phyloP scores from a whole-genome alignment of 2,113 vertebrate species.

The Elanus axillaris region DNA sequence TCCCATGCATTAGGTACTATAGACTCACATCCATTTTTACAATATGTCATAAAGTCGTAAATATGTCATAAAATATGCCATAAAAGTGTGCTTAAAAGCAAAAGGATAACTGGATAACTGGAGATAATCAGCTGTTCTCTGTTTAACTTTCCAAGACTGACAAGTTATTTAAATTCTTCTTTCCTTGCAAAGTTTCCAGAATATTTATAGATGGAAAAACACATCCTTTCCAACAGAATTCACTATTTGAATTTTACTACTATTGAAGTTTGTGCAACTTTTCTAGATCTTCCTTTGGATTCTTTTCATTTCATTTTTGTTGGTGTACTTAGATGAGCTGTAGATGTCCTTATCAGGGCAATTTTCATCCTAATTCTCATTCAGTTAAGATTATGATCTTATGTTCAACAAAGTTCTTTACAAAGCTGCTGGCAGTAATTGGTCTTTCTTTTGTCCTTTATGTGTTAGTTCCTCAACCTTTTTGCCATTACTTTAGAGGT shows the following conservation, averaged over 20 bases:
- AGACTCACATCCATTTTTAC: not conserved
- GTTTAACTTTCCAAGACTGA: not conserved
- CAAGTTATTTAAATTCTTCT: not conserved
- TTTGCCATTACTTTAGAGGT: not conserved
- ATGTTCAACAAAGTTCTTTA: not conserved
- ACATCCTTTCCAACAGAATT: not conserved
- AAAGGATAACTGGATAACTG: not conserved
- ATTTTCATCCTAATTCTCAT: not conserved
- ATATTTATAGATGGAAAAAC: not conserved
- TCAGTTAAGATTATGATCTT: not conserved
- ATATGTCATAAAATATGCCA: not conserved
- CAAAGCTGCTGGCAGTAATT: not conserved
- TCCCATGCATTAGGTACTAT: accelerated
- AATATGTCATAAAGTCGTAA: not conserved
- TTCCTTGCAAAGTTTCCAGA: not conserved
- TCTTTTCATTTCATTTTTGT: not conserved
- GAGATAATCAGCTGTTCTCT: not conserved
- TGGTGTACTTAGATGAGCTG: not conserved
- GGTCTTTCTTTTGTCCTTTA: not conserved
- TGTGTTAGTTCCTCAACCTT: not conserved
- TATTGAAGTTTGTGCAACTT: not conserved
- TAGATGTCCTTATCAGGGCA: not conserved
- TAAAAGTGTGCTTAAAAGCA: not conserved
- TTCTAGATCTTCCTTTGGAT: not conserved
- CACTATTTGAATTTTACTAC: not conserved